Base-by-base conservation (phyloP, 2,113 vertebrate species). In the Pyrgilauda ruficollis region DNA sequence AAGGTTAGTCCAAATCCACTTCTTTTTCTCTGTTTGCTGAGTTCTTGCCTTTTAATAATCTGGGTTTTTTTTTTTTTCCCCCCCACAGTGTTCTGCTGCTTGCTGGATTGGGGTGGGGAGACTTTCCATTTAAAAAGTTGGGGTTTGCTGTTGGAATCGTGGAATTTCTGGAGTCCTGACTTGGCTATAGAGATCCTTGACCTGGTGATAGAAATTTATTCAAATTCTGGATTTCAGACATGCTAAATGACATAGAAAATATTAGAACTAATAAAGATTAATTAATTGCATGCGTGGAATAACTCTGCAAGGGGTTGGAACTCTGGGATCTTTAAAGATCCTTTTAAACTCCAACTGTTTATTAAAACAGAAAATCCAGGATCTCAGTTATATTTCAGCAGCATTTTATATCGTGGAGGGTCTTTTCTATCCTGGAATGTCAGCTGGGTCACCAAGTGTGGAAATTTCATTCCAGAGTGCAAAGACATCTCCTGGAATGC, bases 1-100 rank as follows among this genome's bases (percentile, higher is more conserved):
- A 77, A 96, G 96, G 91, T 96, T 70, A 87, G 95, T 96, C 62
- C 73, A 37, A 74, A 81, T 89, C 39, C 73, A 2, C 62, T 90
- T 86, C 22, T 85, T 24, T 43, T 55, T 39, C 66, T 50, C 68
- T 62, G 0, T 66, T 83, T 84, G 20, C 72, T 26, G 49, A 49
- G n/a, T 92, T 83, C 31, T 86, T 77, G 22, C n/a, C n/a, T 90
- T 64, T 37, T 80, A 44, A 73, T 28, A 46, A 61, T 26, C 35
- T 55, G n/a, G 3, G 35, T 7, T 37, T 37, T 37, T 37, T 9
- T 61, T 47, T 61, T 56, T 61, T 47, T 61, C 52, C 30, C 2
- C 52, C 47, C 16, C 39, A 33, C 22, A 53, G 55, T n/a, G 6
- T 72, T 82, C 72, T 87, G 44, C 18, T 73, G 15, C 7, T 28